These are phyloP conservation scores for Habrosyne pyritoides DNA, from an alignment of 2,888 invertebrate genomes.

Conservation along the genomic window DNA sequence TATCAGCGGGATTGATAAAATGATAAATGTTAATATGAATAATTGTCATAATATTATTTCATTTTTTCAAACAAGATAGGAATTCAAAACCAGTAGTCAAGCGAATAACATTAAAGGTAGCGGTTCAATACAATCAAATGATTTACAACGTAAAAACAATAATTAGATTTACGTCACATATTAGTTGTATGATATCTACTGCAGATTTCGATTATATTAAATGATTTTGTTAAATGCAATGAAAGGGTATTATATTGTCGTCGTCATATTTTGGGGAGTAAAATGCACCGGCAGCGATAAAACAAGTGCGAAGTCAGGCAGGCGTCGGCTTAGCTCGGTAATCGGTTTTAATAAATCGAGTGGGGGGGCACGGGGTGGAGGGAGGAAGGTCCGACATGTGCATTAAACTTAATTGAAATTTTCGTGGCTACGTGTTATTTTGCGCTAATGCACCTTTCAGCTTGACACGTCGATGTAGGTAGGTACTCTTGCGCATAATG, in stretches of 20 bases:
- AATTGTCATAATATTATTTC: too few species aligned
- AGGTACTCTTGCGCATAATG: constrained; percentile 44
- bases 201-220: constrained; percentile 21
- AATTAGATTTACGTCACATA: neutral
- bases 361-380: constrained; percentile 26
- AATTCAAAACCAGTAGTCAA: too few species aligned
- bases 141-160: too few species aligned
- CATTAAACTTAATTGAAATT: constrained; percentile 78
- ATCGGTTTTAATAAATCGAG: constrained; percentile 70
- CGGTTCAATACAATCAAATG: too few species aligned
- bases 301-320: constrained; percentile 61
- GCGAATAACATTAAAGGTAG: too few species aligned
- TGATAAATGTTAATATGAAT: too few species aligned
- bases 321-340: constrained; percentile 54
- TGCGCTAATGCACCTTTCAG: constrained; percentile 73
- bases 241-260: constrained; percentile 29
- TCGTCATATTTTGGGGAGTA: constrained; percentile 56
- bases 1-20: too few species aligned
- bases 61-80: too few species aligned
- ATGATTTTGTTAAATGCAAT: constrained; percentile 27
- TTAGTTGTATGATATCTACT: neutral
- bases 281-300: constrained; percentile 57
- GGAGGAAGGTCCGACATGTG: constrained; percentile 54
- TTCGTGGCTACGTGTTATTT: constrained; percentile 74
- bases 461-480: constrained; percentile 38